A percentile compares a stretch with the other conserved stretches of the same genome.
Conservation (phyloP, 1,140 invertebrate genomes). For the Battus philenor region DNA sequence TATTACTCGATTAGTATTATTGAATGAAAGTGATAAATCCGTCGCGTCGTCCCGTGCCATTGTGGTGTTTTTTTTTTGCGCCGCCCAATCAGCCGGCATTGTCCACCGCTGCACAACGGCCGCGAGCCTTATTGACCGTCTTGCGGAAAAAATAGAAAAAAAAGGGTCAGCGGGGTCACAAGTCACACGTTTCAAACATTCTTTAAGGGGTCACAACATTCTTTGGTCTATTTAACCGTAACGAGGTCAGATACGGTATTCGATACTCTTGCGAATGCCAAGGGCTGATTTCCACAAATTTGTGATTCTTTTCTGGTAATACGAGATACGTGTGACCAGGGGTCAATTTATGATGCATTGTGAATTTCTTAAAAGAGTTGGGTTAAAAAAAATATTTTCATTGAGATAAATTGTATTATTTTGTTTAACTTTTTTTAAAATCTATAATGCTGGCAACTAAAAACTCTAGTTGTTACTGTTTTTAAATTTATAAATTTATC, state of each 20-base stretch:
- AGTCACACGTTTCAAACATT: conserved; percentile 35
- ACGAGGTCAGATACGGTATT: conserved; percentile 45
- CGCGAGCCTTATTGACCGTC: conserved; percentile 41
- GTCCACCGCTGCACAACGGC: conserved; percentile 38
- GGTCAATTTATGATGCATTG: too few species aligned
- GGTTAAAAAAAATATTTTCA: too few species aligned
- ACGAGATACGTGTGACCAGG: conserved; percentile 57
- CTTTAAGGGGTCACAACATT: conserved; percentile 33
- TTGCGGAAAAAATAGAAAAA: conserved; percentile 30
- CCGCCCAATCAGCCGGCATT: conserved; percentile 50
- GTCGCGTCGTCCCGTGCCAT: conserved; percentile 17
- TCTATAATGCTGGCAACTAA: too few species aligned
- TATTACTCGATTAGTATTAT: not conserved
- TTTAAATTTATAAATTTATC: too few species aligned
- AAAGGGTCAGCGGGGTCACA: conserved; percentile 53
- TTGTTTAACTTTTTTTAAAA: too few species aligned
- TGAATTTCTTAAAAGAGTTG: too few species aligned
- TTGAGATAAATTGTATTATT: too few species aligned
- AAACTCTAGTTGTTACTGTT: too few species aligned
- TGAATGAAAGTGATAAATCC: conserved; percentile 3
- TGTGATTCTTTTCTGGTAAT: conserved; percentile 45
- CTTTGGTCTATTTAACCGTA: conserved; percentile 36
- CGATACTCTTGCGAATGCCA: conserved; percentile 32
- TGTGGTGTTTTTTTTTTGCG: conserved; percentile 37
- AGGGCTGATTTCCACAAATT: conserved; percentile 40